Conservation (phyloP, 2,113 vertebrate species). For the Heterotis niloticus region DNA sequence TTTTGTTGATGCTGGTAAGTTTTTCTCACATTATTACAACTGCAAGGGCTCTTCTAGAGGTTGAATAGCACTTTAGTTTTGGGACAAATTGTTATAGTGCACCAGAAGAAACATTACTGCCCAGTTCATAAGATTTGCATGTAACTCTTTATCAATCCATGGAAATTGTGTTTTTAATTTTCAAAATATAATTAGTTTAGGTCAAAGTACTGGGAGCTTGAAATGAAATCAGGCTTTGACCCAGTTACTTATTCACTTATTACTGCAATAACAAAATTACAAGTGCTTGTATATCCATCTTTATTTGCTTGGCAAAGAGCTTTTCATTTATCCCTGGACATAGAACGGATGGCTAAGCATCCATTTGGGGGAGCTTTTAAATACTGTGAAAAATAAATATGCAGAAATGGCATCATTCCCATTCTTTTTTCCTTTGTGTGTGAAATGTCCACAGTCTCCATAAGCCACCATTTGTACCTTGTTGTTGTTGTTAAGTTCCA, state of each 20-base stretch:
- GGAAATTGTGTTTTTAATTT: neutral
- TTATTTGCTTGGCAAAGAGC: neutral
- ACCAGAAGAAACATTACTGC: no score
- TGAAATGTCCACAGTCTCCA: no score
- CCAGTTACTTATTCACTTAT: neutral
- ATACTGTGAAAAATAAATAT: no score
- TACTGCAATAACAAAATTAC: neutral
- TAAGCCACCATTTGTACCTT: no score
- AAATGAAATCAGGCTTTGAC: conserved; percentile 3
- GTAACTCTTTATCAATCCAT: neutral
- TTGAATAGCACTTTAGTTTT: neutral
- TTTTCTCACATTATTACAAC: neutral
- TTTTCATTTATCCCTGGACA: neutral
- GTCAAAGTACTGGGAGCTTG: conserved; percentile 1
- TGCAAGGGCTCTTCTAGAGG: neutral
- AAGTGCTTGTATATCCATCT: neutral
- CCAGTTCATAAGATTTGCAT: no score
- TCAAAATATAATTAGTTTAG: neutral
- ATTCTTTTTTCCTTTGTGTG: no score
- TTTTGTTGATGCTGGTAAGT: no score
- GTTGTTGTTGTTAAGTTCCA: no score
- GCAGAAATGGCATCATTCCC: no score
- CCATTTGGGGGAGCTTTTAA: no score
- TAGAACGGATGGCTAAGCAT: no score
- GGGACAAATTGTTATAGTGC: no score